These are phyloP conservation scores for Prunella strophiata DNA, from an alignment of 2,797 vertebrate species.

Conservation along the genomic window DNA sequence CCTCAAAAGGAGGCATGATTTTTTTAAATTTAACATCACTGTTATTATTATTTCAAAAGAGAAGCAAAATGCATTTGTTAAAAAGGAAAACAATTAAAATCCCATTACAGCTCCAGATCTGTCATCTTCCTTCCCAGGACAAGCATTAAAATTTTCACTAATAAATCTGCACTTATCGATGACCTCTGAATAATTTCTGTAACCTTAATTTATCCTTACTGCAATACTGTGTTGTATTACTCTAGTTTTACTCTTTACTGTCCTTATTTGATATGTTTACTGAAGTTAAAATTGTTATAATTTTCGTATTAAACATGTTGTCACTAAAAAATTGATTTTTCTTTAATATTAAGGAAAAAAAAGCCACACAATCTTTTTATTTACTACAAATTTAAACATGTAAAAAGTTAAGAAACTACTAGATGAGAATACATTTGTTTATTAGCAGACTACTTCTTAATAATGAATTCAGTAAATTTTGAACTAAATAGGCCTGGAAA, in stretches of 20 bases:
- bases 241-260: neutral
- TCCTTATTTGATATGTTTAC: neutral
- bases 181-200: slow-evolving; percentile 40
- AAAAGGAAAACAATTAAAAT: slow-evolving; percentile 44
- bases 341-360: neutral
- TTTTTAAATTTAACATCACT: neutral
- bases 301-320: neutral
- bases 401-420: neutral
- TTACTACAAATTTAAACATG: neutral
- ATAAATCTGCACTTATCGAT: slow-evolving; percentile 22
- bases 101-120: slow-evolving; percentile 22
- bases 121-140: slow-evolving; percentile 24
- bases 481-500: neutral
- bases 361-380: neutral
- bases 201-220: slow-evolving; percentile 11
- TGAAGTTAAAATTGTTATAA: neutral
- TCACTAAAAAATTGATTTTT: neutral
- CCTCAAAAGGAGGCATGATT: neutral
- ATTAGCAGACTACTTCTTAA: neutral
- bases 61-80: slow-evolving; percentile 8
- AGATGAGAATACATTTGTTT: neutral
- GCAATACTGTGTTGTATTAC: neutral
- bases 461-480: neutral
- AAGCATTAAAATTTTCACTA: slow-evolving; percentile 33
- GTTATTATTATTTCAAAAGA: neutral